These are phyloP conservation scores for Venustaconcha ellipsiformis DNA, from an alignment of 1,140 invertebrate genomes.

Conservation along the genomic window DNA sequence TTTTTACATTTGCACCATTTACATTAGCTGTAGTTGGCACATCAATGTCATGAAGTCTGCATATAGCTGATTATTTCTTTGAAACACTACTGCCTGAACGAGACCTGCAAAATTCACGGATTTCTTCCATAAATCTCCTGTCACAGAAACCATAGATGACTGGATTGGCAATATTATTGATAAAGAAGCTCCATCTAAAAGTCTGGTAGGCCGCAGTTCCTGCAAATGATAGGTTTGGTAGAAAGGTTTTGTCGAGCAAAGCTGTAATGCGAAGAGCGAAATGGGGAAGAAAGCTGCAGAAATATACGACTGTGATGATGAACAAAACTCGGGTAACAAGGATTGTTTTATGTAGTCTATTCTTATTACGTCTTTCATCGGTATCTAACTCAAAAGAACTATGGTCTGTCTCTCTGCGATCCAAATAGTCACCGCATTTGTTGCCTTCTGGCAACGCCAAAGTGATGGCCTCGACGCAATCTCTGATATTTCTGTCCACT, in stretches of 20 bases:
- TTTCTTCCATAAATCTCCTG: conserved; percentile 10
- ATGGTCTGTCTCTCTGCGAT: background rate
- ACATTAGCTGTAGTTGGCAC: too few relatives aligned
- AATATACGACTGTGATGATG: conserved; percentile 15
- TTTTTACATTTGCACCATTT: too few relatives aligned
- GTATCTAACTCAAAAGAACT: background rate
- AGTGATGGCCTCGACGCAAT: background rate
- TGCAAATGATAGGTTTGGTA: conserved; percentile 2
- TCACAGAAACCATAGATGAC: conserved; percentile 23
- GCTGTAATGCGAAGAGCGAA: conserved; percentile 17
- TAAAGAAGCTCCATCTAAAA: conserved; percentile 18
- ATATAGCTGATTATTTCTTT: too few relatives aligned
- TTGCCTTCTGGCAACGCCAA: background rate
- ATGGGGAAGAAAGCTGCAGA: conserved; percentile 18
- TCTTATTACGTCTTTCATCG: background rate
- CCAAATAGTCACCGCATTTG: background rate
- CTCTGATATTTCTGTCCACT: conserved; percentile 12
- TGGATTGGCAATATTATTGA: conserved; percentile 26
- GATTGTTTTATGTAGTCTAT: background rate
- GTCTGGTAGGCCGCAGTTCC: conserved; percentile 14
- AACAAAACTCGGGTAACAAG: conserved; percentile 18
- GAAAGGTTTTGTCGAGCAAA: conserved; percentile 1
- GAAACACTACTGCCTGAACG: too few relatives aligned
- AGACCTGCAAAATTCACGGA: too few relatives aligned
- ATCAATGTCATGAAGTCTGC: too few relatives aligned